These are phyloP conservation scores for Cotesia glomerata DNA, from an alignment of 1,140 invertebrate species.

Conservation along the genomic window DNA sequence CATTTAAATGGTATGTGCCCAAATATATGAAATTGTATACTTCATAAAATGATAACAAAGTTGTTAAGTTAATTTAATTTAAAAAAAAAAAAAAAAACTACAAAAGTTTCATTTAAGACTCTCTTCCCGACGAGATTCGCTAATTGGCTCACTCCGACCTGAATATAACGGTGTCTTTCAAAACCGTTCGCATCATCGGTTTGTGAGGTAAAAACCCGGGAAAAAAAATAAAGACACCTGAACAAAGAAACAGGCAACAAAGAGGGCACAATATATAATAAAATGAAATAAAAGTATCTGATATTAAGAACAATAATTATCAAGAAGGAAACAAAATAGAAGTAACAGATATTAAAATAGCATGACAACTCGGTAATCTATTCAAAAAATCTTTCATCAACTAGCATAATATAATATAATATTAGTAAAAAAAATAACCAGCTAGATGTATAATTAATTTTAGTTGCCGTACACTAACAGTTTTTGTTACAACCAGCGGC, in stretches of 20 bases:
- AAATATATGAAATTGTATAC: not conserved
- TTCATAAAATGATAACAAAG: not conserved
- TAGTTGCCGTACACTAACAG: not conserved
- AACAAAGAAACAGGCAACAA: not conserved
- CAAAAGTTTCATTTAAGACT: not conserved
- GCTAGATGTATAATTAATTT: not conserved
- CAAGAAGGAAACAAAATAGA: no score
- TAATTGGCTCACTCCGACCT: constrained; percentile 17
- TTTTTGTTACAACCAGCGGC: not conserved
- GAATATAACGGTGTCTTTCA: constrained; percentile 23
- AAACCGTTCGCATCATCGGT: constrained; percentile 23
- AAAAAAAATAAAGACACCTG: not conserved
- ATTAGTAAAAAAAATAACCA: not conserved
- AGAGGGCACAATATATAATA: no score
- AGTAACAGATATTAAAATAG: no score
- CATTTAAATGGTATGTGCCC: no score
- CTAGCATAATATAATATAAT: no score
- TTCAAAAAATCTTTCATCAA: no score
- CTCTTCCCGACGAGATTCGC: constrained; percentile 12
- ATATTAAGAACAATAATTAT: no score
- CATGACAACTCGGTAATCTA: no score
- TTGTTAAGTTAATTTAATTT: not conserved
- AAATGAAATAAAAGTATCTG: no score
- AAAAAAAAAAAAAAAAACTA: not conserved
- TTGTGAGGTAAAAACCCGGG: constrained; percentile 13